Conservation (phyloP, 2,888 invertebrate genomes). For the Erpobdella octoculata region DNA sequence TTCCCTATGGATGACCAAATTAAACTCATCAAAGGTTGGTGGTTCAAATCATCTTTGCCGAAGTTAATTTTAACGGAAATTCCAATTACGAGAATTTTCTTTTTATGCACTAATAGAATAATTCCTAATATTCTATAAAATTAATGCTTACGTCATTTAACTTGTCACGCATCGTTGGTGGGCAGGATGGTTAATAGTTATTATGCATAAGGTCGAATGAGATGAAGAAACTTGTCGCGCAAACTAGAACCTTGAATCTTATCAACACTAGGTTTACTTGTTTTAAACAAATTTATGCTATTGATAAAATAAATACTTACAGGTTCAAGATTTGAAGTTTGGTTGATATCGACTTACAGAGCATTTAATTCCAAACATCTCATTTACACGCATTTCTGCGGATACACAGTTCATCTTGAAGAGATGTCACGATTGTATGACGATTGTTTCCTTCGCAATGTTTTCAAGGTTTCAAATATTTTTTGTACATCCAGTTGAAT, state of each 20-base stretch:
- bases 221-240: too few relatives aligned
- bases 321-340: constrained; percentile 46
- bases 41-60: not conserved
- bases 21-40: constrained; percentile 45
- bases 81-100: too few relatives aligned
- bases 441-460: constrained; percentile 28
- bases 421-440: constrained; percentile 35
- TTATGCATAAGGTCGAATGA: too few relatives aligned
- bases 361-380: constrained; percentile 41
- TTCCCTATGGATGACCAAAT: constrained; percentile 47
- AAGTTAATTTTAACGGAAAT: too few relatives aligned
- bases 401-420: constrained; percentile 36
- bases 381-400: constrained; percentile 38
- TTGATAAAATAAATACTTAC: too few relatives aligned
- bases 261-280: too few relatives aligned
- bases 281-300: too few relatives aligned
- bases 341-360: constrained; percentile 43
- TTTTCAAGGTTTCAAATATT: constrained; percentile 27
- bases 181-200: too few relatives aligned
- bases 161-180: too few relatives aligned
- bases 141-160: too few relatives aligned
- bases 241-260: not conserved
- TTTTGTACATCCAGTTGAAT: not conserved
- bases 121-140: too few relatives aligned
- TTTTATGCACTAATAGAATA: too few relatives aligned